Percentiles rank a stretch among this genome's conserved stretches.
phyloP scores from a whole-genome alignment of 1,140 invertebrate genomes.

The Idris sp. region DNA sequence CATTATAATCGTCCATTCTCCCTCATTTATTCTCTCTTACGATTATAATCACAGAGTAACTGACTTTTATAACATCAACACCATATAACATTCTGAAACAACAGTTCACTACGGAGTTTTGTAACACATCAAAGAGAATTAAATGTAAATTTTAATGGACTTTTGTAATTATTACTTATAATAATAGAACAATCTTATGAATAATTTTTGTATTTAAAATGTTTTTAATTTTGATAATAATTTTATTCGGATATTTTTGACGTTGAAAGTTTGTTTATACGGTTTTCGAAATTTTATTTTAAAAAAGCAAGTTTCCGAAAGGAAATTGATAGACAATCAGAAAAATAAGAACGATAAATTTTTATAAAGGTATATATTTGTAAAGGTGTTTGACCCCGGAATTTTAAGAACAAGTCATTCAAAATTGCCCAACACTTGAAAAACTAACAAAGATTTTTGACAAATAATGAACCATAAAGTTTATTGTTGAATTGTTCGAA shows the following conservation, averaged over 20 bases:
- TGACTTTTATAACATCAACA: conserved; percentile 7
- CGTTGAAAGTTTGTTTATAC: too few species aligned
- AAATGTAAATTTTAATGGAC: too few species aligned
- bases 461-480: conserved; percentile 13
- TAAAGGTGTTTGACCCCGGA: conserved; percentile 43
- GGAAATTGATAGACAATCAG: conserved; percentile 56
- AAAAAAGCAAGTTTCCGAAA: too few species aligned
- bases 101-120: not conserved
- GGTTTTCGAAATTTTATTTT: too few species aligned
- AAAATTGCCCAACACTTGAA: conserved; percentile 27
- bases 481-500: not conserved
- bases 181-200: too few species aligned
- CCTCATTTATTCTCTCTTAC: conserved; percentile 1
- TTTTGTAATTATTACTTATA: too few species aligned
- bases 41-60: conserved; percentile 32
- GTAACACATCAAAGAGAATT: not conserved
- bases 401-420: conserved; percentile 37
- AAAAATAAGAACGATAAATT: conserved; percentile 43
- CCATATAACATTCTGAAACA: conserved; percentile 23
- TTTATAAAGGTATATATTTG: conserved; percentile 21
- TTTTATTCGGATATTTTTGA: too few species aligned
- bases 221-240: too few species aligned
- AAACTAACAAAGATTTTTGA: conserved; percentile 15
- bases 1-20: conserved; percentile 14
- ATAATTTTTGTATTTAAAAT: too few species aligned